Base-by-base conservation (phyloP, 1,140 invertebrate genomes). In the Antheraea pernyi region DNA sequence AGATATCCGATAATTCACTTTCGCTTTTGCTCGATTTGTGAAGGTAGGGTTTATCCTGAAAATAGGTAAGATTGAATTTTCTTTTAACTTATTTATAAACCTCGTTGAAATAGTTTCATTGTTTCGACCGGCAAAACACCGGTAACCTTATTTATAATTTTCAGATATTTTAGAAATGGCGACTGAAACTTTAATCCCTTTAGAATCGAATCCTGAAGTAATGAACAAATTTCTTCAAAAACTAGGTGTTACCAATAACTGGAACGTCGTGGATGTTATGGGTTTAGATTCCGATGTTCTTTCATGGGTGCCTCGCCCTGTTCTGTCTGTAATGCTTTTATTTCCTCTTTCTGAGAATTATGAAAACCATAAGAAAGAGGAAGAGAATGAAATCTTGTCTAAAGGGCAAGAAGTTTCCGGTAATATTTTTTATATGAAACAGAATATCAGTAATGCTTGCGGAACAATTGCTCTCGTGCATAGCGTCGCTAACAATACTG, bases 391-490 rank as follows among this genome's bases (percentile, higher is more conserved):
- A 70, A 93, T 97, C 46, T 92, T 94, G 68, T 88, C 94, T 16
- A 94, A 94, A 69, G 94, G 94, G 16, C 94, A 95, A 86, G 89
- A 93, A 68, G 74, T 95, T 67, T 93, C 94, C 4, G 86, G 93
- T n/a, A 94, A 95, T 80, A 85, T 99, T 60, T 99, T 97, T 90
- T 98, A 97, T 89, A 95, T 99, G 93, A 97, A 97, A 81, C 99
- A 99, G 91, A 96, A 95, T 67, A 96, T 99, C 62, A 95, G 95
- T 48, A 99, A 99, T 94, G 98, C 98, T 11, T 99, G 99, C 94
- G 99, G 99, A 58, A 99, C 98, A 9, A 95, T 99, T 74, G 98
- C 98, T 58, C 93, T 99, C 48, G 95, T 99, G 53, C 98, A 99
- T 88, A 94, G 95, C 79, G 92, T 97, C 72, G 95, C 95, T 7